Evolutionary conservation across 1,140 invertebrate genomes (phyloP).

Genomic region (Chironomus striatipennis): DNA sequence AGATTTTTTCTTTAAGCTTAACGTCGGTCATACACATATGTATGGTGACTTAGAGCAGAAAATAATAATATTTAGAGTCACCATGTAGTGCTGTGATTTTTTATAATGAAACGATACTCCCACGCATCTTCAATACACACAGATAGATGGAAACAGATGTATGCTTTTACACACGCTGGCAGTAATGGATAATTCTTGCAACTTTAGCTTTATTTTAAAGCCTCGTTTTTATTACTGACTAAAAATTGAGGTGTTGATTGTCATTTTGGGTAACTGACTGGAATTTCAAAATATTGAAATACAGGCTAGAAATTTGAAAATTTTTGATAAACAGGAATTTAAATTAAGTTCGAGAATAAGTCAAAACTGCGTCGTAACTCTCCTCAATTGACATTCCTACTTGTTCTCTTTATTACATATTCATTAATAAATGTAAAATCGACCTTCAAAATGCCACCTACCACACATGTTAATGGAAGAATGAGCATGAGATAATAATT

Average conservation of each 20-base stretch:
- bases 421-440: not conserved
- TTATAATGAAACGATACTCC: not conserved
- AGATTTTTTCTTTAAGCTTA: too few relatives aligned
- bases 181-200: slow-evolving; percentile 1
- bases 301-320: too few relatives aligned
- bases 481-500: not conserved
- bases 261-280: too few relatives aligned
- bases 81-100: not conserved
- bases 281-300: too few relatives aligned
- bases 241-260: too few relatives aligned
- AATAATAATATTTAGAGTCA: not conserved
- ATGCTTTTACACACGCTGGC: not conserved
- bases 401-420: too few relatives aligned
- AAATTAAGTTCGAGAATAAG: too few relatives aligned
- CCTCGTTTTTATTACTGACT: too few relatives aligned
- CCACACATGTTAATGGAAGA: not conserved
- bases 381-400: not conserved
- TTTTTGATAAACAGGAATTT: too few relatives aligned
- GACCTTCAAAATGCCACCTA: not conserved
- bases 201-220: not conserved
- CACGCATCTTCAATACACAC: slow-evolving; percentile 7
- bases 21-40: not conserved
- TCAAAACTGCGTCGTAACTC: too few relatives aligned
- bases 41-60: not conserved
- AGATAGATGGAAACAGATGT: not conserved